Evolutionary conservation across 2,113 vertebrate species (phyloP).

Genomic region (Pygoscelis adeliae): DNA sequence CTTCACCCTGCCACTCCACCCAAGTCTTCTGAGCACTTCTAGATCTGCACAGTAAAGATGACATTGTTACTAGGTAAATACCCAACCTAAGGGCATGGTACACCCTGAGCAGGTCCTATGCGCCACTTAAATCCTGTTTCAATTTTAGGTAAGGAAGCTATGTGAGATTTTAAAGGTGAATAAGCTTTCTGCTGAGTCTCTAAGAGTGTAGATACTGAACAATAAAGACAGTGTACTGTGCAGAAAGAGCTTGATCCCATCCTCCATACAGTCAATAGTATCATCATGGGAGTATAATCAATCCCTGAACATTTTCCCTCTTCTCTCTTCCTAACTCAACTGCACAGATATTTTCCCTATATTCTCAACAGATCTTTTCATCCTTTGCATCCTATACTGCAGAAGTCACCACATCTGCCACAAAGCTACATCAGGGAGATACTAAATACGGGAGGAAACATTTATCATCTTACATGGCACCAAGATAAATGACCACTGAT

Average conservation of each 20-base stretch:
- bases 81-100: neutral
- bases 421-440: neutral
- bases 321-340: neutral
- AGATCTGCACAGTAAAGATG: neutral
- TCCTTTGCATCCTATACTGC: neutral
- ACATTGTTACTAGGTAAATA: neutral
- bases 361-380: neutral
- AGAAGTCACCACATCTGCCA: neutral
- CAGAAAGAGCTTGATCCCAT: neutral
- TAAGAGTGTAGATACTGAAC: neutral
- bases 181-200: neutral
- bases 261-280: neutral
- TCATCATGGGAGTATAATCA: neutral
- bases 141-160: neutral
- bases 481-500: neutral
- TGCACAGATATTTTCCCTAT: neutral
- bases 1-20: neutral
- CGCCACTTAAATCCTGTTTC: neutral
- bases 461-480: neutral
- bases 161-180: neutral
- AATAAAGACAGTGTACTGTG: neutral
- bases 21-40: neutral
- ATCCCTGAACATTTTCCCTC: neutral
- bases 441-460: neutral
- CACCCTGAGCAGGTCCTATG: neutral